These are phyloP conservation scores for Gambusia affinis DNA, from an alignment of 2,113 vertebrate genomes.

Conservation along the genomic window DNA sequence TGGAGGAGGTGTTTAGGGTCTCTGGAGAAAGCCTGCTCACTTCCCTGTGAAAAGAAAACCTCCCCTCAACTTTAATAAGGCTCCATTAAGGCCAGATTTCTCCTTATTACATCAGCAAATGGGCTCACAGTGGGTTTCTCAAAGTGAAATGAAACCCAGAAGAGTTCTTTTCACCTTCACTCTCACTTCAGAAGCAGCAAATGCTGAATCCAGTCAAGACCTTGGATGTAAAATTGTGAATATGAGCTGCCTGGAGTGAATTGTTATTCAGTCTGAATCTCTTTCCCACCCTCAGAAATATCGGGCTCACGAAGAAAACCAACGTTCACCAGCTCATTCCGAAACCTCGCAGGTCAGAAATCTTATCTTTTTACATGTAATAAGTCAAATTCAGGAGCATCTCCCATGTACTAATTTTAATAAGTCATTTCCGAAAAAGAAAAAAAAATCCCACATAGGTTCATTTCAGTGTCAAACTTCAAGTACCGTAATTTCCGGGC, in stretches of 20 bases:
- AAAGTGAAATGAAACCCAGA: slow-evolving; percentile 45
- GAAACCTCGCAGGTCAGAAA: slow-evolving; percentile 90
- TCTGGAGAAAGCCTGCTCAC: background rate
- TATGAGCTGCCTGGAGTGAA: slow-evolving; percentile 3
- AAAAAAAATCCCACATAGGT: background rate
- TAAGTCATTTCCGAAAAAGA: background rate
- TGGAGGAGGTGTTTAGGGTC: background rate
- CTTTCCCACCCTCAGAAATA: slow-evolving; percentile 82
- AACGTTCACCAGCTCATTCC: slow-evolving; percentile 85
- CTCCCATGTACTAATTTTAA: background rate
- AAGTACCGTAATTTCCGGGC: too few relatives aligned
- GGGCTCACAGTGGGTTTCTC: slow-evolving; percentile 45
- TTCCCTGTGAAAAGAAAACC: slow-evolving; percentile 28
- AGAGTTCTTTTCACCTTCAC: slow-evolving; percentile 46
- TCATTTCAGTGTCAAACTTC: too few relatives aligned
- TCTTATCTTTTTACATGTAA: slow-evolving; percentile 5
- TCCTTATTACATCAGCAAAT: slow-evolving; percentile 66
- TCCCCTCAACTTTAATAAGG: slow-evolving; percentile 32
- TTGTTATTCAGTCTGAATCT: slow-evolving; percentile 41
- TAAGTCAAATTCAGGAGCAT: background rate
- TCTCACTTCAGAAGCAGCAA: slow-evolving; percentile 22
- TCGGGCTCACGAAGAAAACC: slow-evolving; percentile 88
- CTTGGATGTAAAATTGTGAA: slow-evolving; percentile 1
- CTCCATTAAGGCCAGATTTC: slow-evolving; percentile 62
- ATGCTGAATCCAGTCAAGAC: slow-evolving; percentile 4